Base-by-base conservation (phyloP, 2,113 vertebrate species). In the Hyperopisus bebe region DNA sequence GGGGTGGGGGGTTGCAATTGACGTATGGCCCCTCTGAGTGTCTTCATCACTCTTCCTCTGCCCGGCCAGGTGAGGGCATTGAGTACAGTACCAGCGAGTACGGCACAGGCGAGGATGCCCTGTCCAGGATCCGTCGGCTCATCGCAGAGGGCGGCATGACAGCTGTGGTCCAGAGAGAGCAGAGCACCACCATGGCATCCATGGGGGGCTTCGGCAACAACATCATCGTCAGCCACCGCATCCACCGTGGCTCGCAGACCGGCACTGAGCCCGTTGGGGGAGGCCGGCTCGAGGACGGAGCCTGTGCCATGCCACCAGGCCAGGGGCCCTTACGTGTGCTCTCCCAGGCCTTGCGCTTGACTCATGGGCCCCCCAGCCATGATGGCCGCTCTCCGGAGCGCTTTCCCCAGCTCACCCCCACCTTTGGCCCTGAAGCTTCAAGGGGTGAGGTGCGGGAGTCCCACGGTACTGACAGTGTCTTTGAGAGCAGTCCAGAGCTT, bases 151-250 rank as follows among this genome's bases (percentile, higher is more conserved):
- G 98, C 0, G 98, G 98, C 7, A 99, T 99, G 98, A 99, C 98
- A 0, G 98, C 98, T 0, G 98, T 99, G 94, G 98, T 99, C 9
- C 98, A 99, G 94, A 95, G 98, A 70, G 98, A 99, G 93, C 98
- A 98, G 96, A 99, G 98, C 95, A 99, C 98, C 93, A 99, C 98
- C 90, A 99, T 98, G 97, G 98, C 98, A 0, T 99, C 98, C 86
- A 99, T 99, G 98, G 98, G 98, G 0, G 98, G 98, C 92, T 99
- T 99, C 0, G 98, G 98, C 74, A 99, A 99, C 96, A 98, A 98
- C 94, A 99, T 99, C 93, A 98, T 99, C 0, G 98, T 99, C 92
- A 99, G 98, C 91, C 98, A 99, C 91, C 96, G 98, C 21, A 99
- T 99, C 94, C 98, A 99, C 95, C 97, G 98, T 0, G 97, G 98